phyloP scores from a whole-genome alignment of 1,140 invertebrate species.

The Lethocerus indicus region DNA sequence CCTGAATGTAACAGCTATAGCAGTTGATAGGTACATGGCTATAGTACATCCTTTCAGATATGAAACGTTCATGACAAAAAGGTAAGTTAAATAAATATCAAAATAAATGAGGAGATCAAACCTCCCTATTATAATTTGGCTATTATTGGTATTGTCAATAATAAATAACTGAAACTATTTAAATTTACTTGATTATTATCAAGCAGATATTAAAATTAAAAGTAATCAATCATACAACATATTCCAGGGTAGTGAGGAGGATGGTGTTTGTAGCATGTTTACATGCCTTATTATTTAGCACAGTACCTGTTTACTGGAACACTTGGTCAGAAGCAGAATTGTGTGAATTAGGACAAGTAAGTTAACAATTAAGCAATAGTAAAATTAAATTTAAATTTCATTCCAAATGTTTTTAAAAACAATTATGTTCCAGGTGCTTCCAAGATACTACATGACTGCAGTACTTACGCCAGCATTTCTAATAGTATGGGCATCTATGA shows the following conservation, averaged over 20 bases:
- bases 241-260: conserved; percentile 29
- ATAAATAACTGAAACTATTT: neutral
- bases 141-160: neutral
- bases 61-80: conserved; percentile 24
- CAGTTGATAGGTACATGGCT: conserved; percentile 64
- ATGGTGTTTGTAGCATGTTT: conserved; percentile 44
- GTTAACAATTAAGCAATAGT: no score
- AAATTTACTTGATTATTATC: neutral
- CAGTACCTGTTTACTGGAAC: conserved; percentile 53
- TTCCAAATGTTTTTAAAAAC: no score
- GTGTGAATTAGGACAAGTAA: conserved; percentile 31
- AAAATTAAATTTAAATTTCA: neutral
- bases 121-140: neutral
- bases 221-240: no score
- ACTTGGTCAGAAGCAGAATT: conserved; percentile 34
- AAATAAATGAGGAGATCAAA: neutral
- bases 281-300: conserved; percentile 37
- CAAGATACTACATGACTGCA: conserved; percentile 39
- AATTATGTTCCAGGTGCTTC: conserved; percentile 23
- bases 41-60: conserved; percentile 67
- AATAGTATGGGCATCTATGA: conserved; percentile 49
- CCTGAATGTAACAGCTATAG: conserved; percentile 65
- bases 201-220: no score
- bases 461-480: conserved; percentile 47
- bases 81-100: conserved; percentile 12